These are phyloP conservation scores for Enteromius anoplus DNA, from an alignment of 2,797 vertebrate genomes.

Conservation along the genomic window DNA sequence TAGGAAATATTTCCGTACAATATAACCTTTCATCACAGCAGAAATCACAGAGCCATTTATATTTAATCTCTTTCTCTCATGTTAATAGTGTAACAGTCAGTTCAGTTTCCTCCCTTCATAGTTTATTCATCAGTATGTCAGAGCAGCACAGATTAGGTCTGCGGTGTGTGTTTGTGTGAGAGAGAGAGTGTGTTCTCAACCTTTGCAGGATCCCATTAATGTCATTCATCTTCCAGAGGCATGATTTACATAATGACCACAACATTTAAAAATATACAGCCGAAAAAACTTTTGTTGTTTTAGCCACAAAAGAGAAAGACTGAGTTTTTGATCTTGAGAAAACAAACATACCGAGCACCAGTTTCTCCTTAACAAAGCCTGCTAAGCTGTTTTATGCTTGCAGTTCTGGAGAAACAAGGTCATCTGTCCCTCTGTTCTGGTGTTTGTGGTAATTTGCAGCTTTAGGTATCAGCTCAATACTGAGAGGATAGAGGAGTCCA, in stretches of 20 bases:
- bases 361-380: not conserved
- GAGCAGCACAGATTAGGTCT: slow-evolving; percentile 46
- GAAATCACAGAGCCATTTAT: slow-evolving; percentile 45
- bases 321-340: not conserved
- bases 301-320: not conserved
- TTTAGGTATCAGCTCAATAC: slow-evolving; percentile 7
- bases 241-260: slow-evolving; percentile 5
- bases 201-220: not conserved
- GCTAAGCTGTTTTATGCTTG: slow-evolving; percentile 8
- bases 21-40: slow-evolving; percentile 30
- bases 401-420: not conserved
- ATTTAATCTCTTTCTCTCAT: slow-evolving; percentile 45
- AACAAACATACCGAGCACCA: not conserved
- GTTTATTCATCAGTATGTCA: slow-evolving; percentile 50
- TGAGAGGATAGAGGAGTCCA: not conserved
- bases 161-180: not conserved
- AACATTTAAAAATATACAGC: not conserved
- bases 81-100: slow-evolving; percentile 46
- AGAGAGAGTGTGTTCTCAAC: not conserved
- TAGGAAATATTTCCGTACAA: slow-evolving; percentile 32
- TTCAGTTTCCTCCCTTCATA: slow-evolving; percentile 44
- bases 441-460: slow-evolving; percentile 1
- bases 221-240: not conserved
- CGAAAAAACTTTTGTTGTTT: not conserved
- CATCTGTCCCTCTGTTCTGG: slow-evolving; percentile 4